phyloP scores from a whole-genome alignment of 1,140 invertebrate species.

The Drosophila biarmipes region DNA sequence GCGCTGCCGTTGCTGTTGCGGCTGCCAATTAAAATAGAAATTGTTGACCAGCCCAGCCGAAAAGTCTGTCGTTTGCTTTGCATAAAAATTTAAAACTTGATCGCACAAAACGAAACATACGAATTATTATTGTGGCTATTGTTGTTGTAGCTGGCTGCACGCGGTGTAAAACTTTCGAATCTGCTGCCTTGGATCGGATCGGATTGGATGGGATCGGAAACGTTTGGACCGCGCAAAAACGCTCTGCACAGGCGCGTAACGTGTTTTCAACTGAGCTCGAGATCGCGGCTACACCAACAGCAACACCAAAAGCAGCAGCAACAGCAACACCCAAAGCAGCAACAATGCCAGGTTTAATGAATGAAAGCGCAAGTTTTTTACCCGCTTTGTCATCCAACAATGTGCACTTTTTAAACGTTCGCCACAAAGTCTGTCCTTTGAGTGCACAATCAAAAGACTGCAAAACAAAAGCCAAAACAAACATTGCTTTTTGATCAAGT shows the following conservation, averaged over 20 bases:
- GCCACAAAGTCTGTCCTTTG: constrained; percentile 65
- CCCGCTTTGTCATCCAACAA: constrained; percentile 63
- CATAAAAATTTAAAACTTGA: constrained; percentile 73
- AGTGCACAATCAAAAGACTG: constrained; percentile 57
- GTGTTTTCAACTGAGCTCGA: constrained; percentile 73
- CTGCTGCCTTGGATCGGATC: constrained; percentile 12
- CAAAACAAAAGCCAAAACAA: constrained; percentile 38
- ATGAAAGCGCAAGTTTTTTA: constrained; percentile 73
- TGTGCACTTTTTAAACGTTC: constrained; percentile 61
- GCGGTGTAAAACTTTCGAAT: constrained; percentile 68
- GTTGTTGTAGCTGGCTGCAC: constrained; percentile 30
- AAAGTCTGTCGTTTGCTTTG: constrained; percentile 64
- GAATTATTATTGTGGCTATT: constrained; percentile 42
- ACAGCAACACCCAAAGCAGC: constrained; percentile 26
- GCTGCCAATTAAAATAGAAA: constrained; percentile 77
- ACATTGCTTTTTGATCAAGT: neutral
- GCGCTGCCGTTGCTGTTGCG: constrained; percentile 44
- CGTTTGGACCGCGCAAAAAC: constrained; percentile 58
- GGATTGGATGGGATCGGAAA: constrained; percentile 29
- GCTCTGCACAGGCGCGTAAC: constrained; percentile 76
- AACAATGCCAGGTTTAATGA: constrained; percentile 73
- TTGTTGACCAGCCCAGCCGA: constrained; percentile 71
- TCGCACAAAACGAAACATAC: constrained; percentile 58
- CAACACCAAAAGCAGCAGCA: constrained; percentile 19
- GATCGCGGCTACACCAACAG: constrained; percentile 33